Evolutionary conservation across 2,113 vertebrate species (phyloP).

Genomic region (Pterocles burchelli): DNA sequence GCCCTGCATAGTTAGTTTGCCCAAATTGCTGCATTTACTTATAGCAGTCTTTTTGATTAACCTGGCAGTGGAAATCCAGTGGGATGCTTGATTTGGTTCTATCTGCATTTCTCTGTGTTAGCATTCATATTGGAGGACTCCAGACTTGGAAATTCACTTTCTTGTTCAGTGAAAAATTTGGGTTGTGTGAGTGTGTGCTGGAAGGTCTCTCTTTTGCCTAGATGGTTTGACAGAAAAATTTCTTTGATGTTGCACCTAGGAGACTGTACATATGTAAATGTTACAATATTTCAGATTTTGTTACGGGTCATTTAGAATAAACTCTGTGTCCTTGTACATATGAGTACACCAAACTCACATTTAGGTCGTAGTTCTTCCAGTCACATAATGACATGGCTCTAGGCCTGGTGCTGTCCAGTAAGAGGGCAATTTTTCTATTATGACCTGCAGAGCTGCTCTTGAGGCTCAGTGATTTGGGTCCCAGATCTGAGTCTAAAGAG

Average conservation of each 20-base stretch:
- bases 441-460: neutral
- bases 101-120: neutral
- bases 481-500: neutral
- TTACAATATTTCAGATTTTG: neutral
- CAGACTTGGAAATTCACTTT: neutral
- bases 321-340: fast-evolving
- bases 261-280: neutral
- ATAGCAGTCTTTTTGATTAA: neutral
- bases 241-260: neutral
- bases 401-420: neutral
- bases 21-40: neutral
- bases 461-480: neutral
- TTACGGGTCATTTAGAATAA: neutral
- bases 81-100: neutral
- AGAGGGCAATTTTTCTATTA: neutral
- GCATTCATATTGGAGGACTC: neutral
- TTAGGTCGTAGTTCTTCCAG: neutral
- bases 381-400: neutral
- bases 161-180: neutral
- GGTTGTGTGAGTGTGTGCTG: neutral
- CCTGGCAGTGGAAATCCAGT: neutral
- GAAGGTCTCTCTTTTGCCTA: neutral
- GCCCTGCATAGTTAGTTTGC: neutral
- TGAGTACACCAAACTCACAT: neutral
- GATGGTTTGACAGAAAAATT: neutral